phyloP scores from a whole-genome alignment of 2,888 invertebrate genomes.

The Parascotia fuliginaria region DNA sequence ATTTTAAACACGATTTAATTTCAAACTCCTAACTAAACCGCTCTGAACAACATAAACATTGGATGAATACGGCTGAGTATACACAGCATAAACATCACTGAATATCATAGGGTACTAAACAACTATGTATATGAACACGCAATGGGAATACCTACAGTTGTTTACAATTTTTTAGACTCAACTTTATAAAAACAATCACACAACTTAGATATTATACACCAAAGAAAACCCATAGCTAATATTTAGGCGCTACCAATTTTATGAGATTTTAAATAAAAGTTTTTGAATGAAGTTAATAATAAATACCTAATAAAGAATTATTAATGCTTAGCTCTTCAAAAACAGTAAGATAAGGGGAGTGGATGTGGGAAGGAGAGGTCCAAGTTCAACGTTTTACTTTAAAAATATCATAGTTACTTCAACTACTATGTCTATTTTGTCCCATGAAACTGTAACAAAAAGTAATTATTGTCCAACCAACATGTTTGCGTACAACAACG shows the following conservation, averaged over 20 bases:
- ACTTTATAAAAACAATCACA: not conserved
- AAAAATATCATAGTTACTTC: too few species aligned
- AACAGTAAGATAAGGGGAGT: too few species aligned
- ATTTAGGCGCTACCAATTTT: too few species aligned
- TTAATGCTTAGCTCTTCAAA: too few species aligned
- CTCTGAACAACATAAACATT: slow-evolving; percentile 13
- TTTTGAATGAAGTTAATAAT: too few species aligned
- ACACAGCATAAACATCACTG: slow-evolving; percentile 1
- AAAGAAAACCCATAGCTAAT: too few species aligned
- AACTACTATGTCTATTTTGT: too few species aligned
- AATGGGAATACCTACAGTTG: not conserved
- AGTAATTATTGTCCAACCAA: not conserved
- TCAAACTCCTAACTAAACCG: slow-evolving; percentile 17
- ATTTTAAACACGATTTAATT: slow-evolving; percentile 20
- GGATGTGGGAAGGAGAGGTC: too few species aligned
- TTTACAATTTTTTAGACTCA: too few species aligned
- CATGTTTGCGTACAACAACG: not conserved
- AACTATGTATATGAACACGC: not conserved
- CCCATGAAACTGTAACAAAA: not conserved
- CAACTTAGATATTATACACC: not conserved
- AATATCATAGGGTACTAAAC: not conserved
- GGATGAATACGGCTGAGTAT: slow-evolving; percentile 20
- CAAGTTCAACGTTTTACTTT: too few species aligned
- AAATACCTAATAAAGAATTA: too few species aligned
- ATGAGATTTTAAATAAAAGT: too few species aligned